Evolutionary conservation across 2,888 invertebrate species (phyloP), one percentile per base, ranked within the genome.

Genomic region (Rhamnusium bicolor): DNA sequence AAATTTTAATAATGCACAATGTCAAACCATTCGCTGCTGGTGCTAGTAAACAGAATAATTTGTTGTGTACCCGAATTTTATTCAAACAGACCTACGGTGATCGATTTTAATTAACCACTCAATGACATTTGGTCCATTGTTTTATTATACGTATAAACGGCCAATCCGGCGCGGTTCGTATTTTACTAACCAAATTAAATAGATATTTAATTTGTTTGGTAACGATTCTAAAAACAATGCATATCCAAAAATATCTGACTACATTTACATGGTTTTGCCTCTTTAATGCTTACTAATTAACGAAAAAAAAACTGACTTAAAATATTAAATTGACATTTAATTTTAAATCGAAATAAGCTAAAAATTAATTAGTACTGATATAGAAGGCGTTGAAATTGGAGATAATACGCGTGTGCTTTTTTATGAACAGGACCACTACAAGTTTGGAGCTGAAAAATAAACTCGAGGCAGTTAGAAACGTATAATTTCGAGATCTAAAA

Each of bases 61-160:
- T 67, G 61, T 51, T 14, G 32, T 51, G 40, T 29, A 71, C 49
- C 14, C 32, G 29, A 54, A 66, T 60, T 54, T 61, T 54, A 67
- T 60, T 51, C 67, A 53, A 51, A 67, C 40, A 5, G 12, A 40
- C 40, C n/a, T 14, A 7, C 27, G 32, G 61, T 40, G 67, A 72
- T 72, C 67, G 72, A 71, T 71, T 71, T 47, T 67, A 67, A 72
- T 72, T 61, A 68, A 72, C 56, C 53, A 56, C 40, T 62, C 60
- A 29, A 61, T 60, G 46, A 47, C 71, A 61, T 71, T 65, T 32
- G 29, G 53, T 16, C 65, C 53, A 53, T 32, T 65, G 65, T 51
- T 65, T 65, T 40, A 65, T 65, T 53, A 32, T 32, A 27, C 49
- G 14, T 51, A 51, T 49, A 47, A 29, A 19, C 65, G 40, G 18